phyloP scores from a whole-genome alignment of 2,797 vertebrate species.

The Siniperca scherzeri region DNA sequence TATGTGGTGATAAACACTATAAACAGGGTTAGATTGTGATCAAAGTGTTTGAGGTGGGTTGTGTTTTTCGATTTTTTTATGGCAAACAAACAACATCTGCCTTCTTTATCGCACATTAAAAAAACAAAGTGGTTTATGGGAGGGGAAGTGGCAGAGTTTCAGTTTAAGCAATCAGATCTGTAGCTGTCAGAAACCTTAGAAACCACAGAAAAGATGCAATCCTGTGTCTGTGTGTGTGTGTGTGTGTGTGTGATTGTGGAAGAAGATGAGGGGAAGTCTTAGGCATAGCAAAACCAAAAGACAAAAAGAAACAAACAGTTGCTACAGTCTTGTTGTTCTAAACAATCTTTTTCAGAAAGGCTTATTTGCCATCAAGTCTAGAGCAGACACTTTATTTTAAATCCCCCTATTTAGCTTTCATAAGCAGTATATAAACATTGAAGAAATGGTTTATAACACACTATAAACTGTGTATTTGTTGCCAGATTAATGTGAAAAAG shows the following conservation, averaged over 20 bases:
- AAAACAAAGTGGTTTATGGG: conserved; percentile 24
- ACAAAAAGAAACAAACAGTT: background rate
- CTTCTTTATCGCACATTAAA: conserved; percentile 14
- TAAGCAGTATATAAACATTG: background rate
- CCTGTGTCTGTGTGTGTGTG: conserved; percentile 22
- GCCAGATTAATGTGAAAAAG: no score
- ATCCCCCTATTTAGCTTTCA: background rate
- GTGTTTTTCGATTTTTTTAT: conserved; percentile 7
- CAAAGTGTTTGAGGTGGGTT: background rate
- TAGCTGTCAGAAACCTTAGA: conserved; percentile 60
- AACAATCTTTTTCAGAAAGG: background rate
- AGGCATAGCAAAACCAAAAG: conserved; percentile 30
- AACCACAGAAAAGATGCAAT: conserved; percentile 69
- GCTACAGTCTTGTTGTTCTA: background rate
- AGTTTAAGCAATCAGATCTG: conserved; percentile 69
- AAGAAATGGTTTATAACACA: background rate
- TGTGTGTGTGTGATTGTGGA: background rate
- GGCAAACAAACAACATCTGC: conserved; percentile 11
- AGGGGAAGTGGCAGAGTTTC: conserved; percentile 70
- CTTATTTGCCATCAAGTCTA: background rate
- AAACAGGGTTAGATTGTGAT: background rate
- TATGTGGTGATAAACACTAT: background rate
- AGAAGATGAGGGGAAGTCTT: conserved; percentile 45
- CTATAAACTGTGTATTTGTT: no score
- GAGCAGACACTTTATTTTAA: background rate